Base-by-base conservation (phyloP, 2,797 vertebrate genomes). In the Microcaecilia unicolor region DNA sequence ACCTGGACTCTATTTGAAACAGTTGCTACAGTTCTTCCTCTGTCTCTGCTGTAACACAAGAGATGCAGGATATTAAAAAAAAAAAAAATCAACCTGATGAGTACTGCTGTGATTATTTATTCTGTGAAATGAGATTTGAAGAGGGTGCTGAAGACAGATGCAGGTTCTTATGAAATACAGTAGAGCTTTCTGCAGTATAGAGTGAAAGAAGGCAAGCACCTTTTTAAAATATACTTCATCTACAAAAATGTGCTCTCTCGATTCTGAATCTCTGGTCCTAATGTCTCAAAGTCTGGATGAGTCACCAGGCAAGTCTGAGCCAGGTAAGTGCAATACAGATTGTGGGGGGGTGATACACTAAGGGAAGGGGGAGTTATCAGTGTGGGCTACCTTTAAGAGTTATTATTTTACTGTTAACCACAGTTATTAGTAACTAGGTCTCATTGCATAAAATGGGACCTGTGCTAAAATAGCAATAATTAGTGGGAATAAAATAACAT, bases 311-410 rank as follows among this genome's bases (percentile, higher is more conserved):
- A 42, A 67, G 55, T 41, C 40, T 35, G 64, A 56, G 28, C 73
- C 73, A 52, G 82, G 82, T 85, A 85, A 0, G 60, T 69, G 1
- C 4, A n/a, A n/a, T n/a, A n/a, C n/a, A n/a, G n/a, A n/a, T n/a
- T n/a, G n/a, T n/a, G n/a, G n/a, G n/a, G n/a, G n/a, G n/a, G n/a
- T n/a, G n/a, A n/a, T n/a, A n/a, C n/a, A n/a, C n/a, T n/a, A n/a
- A n/a, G n/a, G n/a, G n/a, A n/a, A n/a, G n/a, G n/a, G n/a, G n/a
- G n/a, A n/a, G n/a, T n/a, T n/a, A n/a, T n/a, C n/a, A n/a, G n/a
- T n/a, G n/a, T n/a, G n/a, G n/a, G n/a, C n/a, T n/a, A n/a, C n/a
- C n/a, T n/a, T n/a, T n/a, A n/a, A n/a, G n/a, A n/a, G n/a, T n/a
- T n/a, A n/a, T n/a, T n/a, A n/a, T n/a, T n/a, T n/a, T n/a, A n/a